Conservation (phyloP, 2,888 invertebrate species). For the Mesoligia furuncula region DNA sequence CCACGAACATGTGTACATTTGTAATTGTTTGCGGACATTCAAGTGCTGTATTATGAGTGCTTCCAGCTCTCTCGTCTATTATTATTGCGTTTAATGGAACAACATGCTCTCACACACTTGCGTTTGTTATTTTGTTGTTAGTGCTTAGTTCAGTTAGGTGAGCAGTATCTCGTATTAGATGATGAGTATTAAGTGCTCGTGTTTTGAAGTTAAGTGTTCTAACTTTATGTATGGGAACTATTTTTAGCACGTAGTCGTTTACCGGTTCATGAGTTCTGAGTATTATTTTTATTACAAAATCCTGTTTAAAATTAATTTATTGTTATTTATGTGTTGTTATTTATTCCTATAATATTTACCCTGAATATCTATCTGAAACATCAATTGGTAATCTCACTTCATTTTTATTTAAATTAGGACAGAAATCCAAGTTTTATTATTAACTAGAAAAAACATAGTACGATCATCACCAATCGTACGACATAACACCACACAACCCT, state of each 20-base stretch:
- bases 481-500: background rate
- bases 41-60: slow-evolving; percentile 54
- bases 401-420: background rate
- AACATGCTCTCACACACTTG: slow-evolving; percentile 52
- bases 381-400: background rate
- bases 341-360: background rate
- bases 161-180: slow-evolving; percentile 30
- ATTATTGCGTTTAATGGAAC: slow-evolving; percentile 55
- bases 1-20: slow-evolving; percentile 45
- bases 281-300: background rate
- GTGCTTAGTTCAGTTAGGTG: slow-evolving; percentile 30
- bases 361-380: background rate
- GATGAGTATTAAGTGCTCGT: slow-evolving; percentile 24
- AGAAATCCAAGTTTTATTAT: background rate
- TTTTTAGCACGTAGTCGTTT: background rate
- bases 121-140: slow-evolving; percentile 39
- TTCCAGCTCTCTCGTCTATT: slow-evolving; percentile 47
- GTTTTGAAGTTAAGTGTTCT: slow-evolving; percentile 7
- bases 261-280: background rate
- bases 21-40: slow-evolving; percentile 59
- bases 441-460: background rate
- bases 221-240: background rate
- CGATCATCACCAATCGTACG: no score
- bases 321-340: no score
- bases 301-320: no score